Conservation (phyloP, 2,113 vertebrate genomes). For the Hippocampus abdominalis region DNA sequence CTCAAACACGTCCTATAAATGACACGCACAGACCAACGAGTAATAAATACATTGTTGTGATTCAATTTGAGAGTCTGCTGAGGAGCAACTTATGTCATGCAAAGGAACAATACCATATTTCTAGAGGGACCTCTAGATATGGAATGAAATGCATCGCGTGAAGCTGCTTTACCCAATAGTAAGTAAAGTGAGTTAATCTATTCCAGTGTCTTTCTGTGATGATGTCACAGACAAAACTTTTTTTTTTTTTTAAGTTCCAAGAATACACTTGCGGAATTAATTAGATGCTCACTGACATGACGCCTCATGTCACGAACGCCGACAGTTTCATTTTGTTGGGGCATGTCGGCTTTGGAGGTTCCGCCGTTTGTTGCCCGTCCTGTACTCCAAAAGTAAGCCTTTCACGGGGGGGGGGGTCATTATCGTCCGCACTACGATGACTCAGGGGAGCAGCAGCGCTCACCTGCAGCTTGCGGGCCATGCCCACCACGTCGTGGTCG, state of each 20-base stretch:
- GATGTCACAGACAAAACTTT: no score
- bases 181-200: not conserved
- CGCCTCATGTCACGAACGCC: not conserved
- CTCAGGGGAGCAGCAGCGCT: not conserved
- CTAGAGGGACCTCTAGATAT: not conserved
- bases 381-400: not conserved
- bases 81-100: not conserved
- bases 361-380: not conserved
- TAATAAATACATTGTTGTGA: not conserved
- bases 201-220: not conserved
- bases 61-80: not conserved
- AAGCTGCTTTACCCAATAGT: not conserved
- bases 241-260: no score
- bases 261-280: not conserved
- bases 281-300: not conserved
- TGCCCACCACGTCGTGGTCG: conserved; percentile 89
- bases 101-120: no score
- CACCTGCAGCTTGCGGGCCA: conserved; percentile 93
- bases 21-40: not conserved
- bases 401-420: not conserved
- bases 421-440: not conserved
- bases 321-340: not conserved
- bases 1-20: conserved; percentile 87
- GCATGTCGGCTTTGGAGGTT: not conserved
- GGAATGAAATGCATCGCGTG: not conserved